Conservation (phyloP, 2,113 vertebrate genomes). For the Pteruthius melanotis region DNA sequence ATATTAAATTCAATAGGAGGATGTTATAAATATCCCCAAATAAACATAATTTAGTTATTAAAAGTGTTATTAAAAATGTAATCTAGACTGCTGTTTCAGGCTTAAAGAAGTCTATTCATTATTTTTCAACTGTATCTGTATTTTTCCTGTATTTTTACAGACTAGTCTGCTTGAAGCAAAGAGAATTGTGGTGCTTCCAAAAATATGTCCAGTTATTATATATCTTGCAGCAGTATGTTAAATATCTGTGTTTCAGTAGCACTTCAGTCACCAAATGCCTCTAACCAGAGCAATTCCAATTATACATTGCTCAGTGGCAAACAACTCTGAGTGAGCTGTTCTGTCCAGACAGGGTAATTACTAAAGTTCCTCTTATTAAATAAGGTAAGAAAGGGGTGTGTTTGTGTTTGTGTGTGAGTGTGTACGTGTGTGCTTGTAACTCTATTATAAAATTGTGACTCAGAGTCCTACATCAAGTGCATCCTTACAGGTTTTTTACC, state of each 20-base stretch:
- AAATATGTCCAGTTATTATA: background rate
- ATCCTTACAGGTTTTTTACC: background rate
- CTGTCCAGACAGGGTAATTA: background rate
- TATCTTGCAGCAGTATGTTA: background rate
- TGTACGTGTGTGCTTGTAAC: background rate
- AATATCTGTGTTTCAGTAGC: background rate
- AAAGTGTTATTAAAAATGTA: background rate
- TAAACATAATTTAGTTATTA: too few relatives aligned
- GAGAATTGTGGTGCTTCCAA: background rate
- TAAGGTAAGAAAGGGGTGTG: background rate
- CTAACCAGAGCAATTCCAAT: background rate
- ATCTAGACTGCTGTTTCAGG: background rate
- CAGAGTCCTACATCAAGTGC: background rate
- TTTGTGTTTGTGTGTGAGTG: background rate
- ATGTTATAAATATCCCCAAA: background rate
- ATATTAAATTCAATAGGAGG: background rate
- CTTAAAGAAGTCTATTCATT: background rate
- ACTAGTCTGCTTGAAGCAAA: background rate
- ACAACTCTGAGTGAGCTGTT: background rate
- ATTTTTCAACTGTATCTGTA: background rate
- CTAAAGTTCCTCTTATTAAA: background rate
- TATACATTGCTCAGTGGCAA: background rate
- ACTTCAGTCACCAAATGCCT: background rate
- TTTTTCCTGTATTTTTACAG: background rate
- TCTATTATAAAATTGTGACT: background rate